Percentiles rank a stretch among this genome's conserved stretches.
Conservation (phyloP, 2,888 invertebrate genomes). For the Pherbina coryleti region DNA sequence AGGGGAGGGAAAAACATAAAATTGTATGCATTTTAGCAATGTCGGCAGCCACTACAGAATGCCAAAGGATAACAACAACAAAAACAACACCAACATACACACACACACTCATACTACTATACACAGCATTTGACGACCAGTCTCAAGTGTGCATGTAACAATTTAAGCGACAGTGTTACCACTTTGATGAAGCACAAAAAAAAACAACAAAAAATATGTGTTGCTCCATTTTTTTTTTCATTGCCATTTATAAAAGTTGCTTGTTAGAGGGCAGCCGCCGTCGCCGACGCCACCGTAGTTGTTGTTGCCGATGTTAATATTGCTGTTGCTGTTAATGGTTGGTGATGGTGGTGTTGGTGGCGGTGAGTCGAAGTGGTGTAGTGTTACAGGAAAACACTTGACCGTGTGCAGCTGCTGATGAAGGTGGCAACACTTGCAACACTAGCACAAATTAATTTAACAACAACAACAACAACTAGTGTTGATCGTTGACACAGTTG, state of each 20-base stretch:
- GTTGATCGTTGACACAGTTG: slow-evolving; percentile 11
- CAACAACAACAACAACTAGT: slow-evolving; percentile 26
- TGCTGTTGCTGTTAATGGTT: background rate
- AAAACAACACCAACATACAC: background rate
- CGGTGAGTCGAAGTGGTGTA: background rate
- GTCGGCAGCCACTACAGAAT: background rate
- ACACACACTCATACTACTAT: background rate
- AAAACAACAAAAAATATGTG: background rate
- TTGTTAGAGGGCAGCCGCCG: background rate
- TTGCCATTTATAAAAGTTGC: slow-evolving; percentile 21
- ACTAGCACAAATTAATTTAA: slow-evolving; percentile 35
- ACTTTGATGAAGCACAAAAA: background rate
- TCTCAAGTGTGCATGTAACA: slow-evolving; percentile 45
- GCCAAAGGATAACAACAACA: background rate
- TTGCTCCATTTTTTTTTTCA: slow-evolving; percentile 13
- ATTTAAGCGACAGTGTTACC: slow-evolving; percentile 29
- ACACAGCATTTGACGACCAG: slow-evolving; percentile 17
- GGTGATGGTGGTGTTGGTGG: background rate
- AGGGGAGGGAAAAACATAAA: background rate
- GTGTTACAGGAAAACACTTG: slow-evolving; percentile 36
- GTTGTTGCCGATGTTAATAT: background rate
- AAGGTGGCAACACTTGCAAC: slow-evolving; percentile 27
- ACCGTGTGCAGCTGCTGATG: slow-evolving; percentile 4
- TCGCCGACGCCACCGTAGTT: background rate
- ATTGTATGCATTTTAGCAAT: background rate